These are phyloP conservation scores for Idaea aversata DNA, from an alignment of 2,888 invertebrate species.

Conservation along the genomic window DNA sequence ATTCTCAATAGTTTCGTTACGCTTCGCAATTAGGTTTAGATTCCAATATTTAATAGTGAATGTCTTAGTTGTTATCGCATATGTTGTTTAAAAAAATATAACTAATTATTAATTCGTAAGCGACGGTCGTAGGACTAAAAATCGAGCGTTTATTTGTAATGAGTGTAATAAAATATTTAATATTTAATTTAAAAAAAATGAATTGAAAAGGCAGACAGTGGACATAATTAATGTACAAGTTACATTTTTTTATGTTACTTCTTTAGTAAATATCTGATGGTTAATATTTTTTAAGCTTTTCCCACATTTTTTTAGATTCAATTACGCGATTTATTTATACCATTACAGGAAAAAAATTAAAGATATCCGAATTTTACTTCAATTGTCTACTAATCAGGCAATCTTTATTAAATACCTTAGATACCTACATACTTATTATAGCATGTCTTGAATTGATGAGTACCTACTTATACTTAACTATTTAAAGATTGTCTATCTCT, in stretches of 20 bases:
- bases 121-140: conserved; percentile 36
- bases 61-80: conserved; percentile 55
- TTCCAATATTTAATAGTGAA: conserved; percentile 56
- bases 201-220: conserved; percentile 50
- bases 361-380: too few species aligned
- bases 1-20: conserved; percentile 70
- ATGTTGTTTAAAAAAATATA: conserved; percentile 38
- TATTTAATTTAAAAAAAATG: conserved; percentile 46
- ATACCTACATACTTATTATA: too few species aligned
- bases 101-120: conserved; percentile 36
- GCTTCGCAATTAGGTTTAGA: conserved; percentile 63
- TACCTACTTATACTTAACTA: too few species aligned
- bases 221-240: conserved; percentile 36
- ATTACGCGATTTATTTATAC: too few species aligned
- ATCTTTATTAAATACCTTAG: too few species aligned
- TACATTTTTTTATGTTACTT: conserved; percentile 44
- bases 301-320: conserved; percentile 1
- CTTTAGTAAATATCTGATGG: conserved; percentile 36
- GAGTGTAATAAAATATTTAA: conserved; percentile 57
- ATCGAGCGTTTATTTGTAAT: conserved; percentile 49
- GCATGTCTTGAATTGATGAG: too few species aligned
- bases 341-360: too few species aligned
- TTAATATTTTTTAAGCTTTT: conserved; percentile 19
- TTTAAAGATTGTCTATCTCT: conserved; percentile 12
- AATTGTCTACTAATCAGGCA: too few species aligned